Evolutionary conservation across 2,113 vertebrate genomes (phyloP), one percentile per base, ranked within the genome.

Genomic region (Corynorhinus townsendii): DNA sequence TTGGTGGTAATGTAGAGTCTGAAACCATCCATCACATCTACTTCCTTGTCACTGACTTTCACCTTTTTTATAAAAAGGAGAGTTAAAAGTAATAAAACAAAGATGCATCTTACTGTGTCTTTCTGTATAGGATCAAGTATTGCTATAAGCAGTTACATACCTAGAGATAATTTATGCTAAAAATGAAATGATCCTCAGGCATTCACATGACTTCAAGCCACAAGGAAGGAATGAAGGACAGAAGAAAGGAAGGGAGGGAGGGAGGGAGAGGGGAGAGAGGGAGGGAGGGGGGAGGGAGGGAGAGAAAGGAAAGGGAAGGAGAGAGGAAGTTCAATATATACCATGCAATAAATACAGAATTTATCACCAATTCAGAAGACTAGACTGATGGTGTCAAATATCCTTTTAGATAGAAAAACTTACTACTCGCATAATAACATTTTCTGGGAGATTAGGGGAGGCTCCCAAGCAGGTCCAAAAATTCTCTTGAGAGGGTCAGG

Each of bases 31-130:
- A 99, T 99, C 72, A 99, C 99, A 92, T 99, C 99, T 95, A 99
- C 97, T 97, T 99, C 99, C 94, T 99, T 99, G 98, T 99, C 99
- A 28, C 99, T 99, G 35, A 99, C 98, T 97, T 99, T 99, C 79
- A 99, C 99, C 99, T 99, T 97, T 93, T 83, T 93, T n/a, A 94
- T 72, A 87, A 95, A 88, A 86, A 76, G 91, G 15, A 49, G 88
- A 80, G 7, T 64, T n/a, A 45, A 88, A 79, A 66, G 68, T 68
- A 71, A 79, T 62, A 92, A 86, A 87, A 76, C 1, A 54, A 7
- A 86, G 40, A 54, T 84, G 38, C 5, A 82, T 0, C 22, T 91
- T 35, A 43, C 22, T 33, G 11, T 33, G 38, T 66, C 17, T 87
- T 79, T 94, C 7, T 43, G 17, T 33, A 73, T 17, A 62, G 5